Percentiles rank a stretch among this genome's conserved stretches.
Conservation (phyloP, 2,113 vertebrate genomes). For the Dasyornis broadbenti region DNA sequence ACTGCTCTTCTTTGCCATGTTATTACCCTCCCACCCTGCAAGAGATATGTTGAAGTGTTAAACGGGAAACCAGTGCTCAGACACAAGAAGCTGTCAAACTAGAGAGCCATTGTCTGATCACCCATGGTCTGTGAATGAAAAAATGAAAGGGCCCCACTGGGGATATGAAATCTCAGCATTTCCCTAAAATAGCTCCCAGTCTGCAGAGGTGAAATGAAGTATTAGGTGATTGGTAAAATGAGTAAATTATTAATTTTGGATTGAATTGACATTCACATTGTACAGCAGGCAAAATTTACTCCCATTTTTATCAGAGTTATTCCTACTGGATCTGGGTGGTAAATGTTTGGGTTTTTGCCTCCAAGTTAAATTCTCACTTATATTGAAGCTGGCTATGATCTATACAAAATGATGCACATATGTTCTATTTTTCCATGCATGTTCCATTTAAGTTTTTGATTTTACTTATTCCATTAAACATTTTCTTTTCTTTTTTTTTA, state of each 20-base stretch:
- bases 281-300: neutral
- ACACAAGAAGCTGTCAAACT: neutral
- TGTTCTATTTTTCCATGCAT: neutral
- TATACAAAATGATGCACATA: rapidly evolving
- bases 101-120: neutral
- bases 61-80: neutral
- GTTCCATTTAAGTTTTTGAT: neutral
- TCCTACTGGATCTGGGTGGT: neutral
- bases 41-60: neutral
- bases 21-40: neutral
- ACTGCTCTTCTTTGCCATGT: neutral
- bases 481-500: neutral
- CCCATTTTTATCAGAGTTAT: neutral
- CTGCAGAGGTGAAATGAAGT: neutral
- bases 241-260: neutral
- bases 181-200: neutral
- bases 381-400: neutral
- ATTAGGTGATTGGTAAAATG: neutral
- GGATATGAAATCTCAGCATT: neutral
- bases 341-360: neutral
- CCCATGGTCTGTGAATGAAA: neutral
- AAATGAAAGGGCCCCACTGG: neutral
- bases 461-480: neutral
- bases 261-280: neutral
- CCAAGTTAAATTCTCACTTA: neutral